Base-by-base conservation (phyloP, 2,888 invertebrate genomes). In the Hyposoter dolosus region DNA sequence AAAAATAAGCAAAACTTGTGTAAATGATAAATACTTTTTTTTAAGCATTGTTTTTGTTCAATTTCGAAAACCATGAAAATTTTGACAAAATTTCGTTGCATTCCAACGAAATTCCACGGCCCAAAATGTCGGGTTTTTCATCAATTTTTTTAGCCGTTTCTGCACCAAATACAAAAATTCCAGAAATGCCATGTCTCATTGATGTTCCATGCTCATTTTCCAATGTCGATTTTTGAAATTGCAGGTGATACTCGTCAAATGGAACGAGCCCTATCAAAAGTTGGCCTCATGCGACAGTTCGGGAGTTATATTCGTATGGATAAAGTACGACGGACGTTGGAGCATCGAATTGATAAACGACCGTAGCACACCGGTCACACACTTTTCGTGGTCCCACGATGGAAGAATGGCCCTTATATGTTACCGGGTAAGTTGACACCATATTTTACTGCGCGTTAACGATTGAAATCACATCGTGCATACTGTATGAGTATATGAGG, bases 281-380 rank as follows among this genome's bases (percentile, higher is more conserved):
- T 95, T 99, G 90, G 99, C 99, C 7, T 99, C 99, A 6, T 99
- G 99, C 95, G 99, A 99, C 95, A 98, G 98, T 92, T 98, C 98
- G 2, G 99, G 99, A 1, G 98, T 99, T 83, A 99, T 99, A 93
- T 99, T 99, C 94, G 99, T 99, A 40, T 99, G 99, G 99, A 99
- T 99, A 92, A 99, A 99, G 94, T 99, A 99, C 94, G 99, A 99
- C 94, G 99, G 99, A 63, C 96, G 99, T 66, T 99, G 99, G 99
- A 99, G 99, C 90, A 99, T 99, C 91, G 99, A 99, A 95, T 96
- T 99, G 89, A 99, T 99, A 94, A 99, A 99, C 94, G 99, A 99
- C 95, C 96, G 99, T 65, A 99, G 98, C 93, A 99, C 98, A 0
- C 98, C 99, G 66, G 99, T 99, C 86, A 99, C 99, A 23, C 99